phyloP scores from a whole-genome alignment of 2,888 invertebrate species.

The Andrena minutula region DNA sequence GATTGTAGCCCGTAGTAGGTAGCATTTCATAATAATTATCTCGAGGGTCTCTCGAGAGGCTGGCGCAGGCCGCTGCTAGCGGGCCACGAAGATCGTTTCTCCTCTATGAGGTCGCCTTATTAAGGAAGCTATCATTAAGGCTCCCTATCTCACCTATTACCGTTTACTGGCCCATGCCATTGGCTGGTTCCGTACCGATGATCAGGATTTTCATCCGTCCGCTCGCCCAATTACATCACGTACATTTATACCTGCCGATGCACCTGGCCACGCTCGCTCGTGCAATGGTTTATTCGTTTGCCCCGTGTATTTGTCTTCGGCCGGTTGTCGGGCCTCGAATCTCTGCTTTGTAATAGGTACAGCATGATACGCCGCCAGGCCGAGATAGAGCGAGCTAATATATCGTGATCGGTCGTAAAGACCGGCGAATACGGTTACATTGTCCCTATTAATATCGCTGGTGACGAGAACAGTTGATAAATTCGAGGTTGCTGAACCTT shows the following conservation, averaged over 20 bases:
- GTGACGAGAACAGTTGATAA: constrained; percentile 23
- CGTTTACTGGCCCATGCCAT: constrained; percentile 70
- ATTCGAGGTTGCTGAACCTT: constrained; percentile 11
- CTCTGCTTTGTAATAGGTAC: constrained; percentile 39
- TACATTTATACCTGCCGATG: constrained; percentile 71
- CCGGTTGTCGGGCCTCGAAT: constrained; percentile 31
- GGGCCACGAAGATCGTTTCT: constrained; percentile 70
- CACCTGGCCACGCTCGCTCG: constrained; percentile 50
- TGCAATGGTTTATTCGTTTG: constrained; percentile 37
- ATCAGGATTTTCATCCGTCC: constrained; percentile 80
- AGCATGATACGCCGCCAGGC: constrained; percentile 11
- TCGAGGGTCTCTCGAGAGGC: constrained; percentile 44
- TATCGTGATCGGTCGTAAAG: constrained; percentile 14
- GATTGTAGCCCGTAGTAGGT: constrained; percentile 71
- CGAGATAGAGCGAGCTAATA: constrained; percentile 3
- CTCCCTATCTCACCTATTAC: constrained; percentile 80
- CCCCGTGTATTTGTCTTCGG: constrained; percentile 50
- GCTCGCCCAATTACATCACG: constrained; percentile 76
- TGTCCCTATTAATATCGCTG: background rate
- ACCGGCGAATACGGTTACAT: constrained; percentile 2
- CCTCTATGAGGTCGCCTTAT: constrained; percentile 79
- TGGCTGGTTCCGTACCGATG: constrained; percentile 78
- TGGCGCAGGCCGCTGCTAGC: constrained; percentile 29
- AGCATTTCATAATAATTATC: constrained; percentile 80
- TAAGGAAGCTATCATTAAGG: constrained; percentile 82